Percentiles rank a stretch among this genome's conserved stretches.
Evolutionary conservation across 2,113 vertebrate species (phyloP).

Genomic region (Perca schrenkii): DNA sequence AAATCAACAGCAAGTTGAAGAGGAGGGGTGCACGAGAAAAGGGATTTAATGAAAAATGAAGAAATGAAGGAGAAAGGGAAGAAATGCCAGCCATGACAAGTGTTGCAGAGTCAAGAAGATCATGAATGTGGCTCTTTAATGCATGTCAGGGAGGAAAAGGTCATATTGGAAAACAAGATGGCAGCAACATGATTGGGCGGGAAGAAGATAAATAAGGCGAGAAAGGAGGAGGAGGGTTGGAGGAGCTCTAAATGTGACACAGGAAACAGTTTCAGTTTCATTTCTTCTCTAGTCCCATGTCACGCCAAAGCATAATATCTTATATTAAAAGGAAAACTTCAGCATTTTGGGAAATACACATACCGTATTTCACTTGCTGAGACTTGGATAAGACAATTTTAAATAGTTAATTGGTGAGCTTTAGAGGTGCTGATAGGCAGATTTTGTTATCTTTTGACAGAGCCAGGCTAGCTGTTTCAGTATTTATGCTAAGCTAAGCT

Average conservation of each 20-base stretch:
- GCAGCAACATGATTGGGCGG: constrained; percentile 20
- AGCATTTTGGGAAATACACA: background rate
- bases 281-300: background rate
- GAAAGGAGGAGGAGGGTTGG: constrained; percentile 17
- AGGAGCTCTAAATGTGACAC: constrained; percentile 9
- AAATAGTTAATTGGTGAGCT: background rate
- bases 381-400: background rate
- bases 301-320: background rate
- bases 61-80: constrained; percentile 10
- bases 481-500: background rate
- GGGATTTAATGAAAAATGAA: constrained; percentile 49
- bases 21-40: background rate
- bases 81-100: constrained; percentile 34
- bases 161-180: constrained; percentile 25
- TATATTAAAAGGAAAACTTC: background rate
- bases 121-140: constrained; percentile 42
- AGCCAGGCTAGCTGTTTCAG: background rate
- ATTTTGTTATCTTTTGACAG: background rate
- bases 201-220: constrained; percentile 31
- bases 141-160: constrained; percentile 28
- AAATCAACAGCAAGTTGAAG: constrained; percentile 58
- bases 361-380: background rate
- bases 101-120: constrained; percentile 32
- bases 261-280: background rate
- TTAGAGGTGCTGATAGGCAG: background rate